Evolutionary conservation across 2,113 vertebrate species (phyloP).

Genomic region (Grantiella picta): DNA sequence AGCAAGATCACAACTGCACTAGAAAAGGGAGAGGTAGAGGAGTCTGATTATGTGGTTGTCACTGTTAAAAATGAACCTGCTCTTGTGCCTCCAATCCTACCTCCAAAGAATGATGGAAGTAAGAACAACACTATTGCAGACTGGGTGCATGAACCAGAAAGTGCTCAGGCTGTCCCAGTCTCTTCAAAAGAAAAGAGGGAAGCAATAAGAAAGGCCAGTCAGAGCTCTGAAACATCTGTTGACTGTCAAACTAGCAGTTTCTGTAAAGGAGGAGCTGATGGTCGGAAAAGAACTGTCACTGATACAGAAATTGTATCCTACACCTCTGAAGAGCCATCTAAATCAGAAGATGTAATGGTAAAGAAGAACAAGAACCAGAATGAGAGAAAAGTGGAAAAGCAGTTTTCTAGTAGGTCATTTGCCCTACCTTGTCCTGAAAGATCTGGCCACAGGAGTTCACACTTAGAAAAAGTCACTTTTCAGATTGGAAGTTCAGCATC

Average conservation of each 20-base stretch:
- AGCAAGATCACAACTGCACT: conserved; percentile 74
- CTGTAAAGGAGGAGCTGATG: not conserved
- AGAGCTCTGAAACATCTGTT: not conserved
- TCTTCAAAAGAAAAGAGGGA: conserved; percentile 19
- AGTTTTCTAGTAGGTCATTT: not conserved
- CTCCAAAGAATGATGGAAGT: not conserved
- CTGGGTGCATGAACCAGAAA: not conserved
- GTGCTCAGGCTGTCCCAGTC: not conserved
- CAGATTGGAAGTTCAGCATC: conserved; percentile 81
- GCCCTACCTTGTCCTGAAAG: conserved; percentile 66
- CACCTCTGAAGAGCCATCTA: not conserved
- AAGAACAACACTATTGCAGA: not conserved
- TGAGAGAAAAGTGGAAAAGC: not conserved
- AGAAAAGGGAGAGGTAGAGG: conserved; percentile 81
- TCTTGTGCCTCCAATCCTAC: conserved; percentile 71
- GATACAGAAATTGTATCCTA: not conserved
- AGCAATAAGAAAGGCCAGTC: not conserved
- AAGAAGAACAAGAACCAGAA: not conserved
- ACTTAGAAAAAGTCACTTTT: conserved; percentile 77
- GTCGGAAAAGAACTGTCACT: not conserved
- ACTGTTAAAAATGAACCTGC: conserved; percentile 76
- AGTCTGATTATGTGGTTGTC: conserved; percentile 82
- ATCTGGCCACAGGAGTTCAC: conserved; percentile 20
- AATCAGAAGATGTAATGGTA: not conserved
- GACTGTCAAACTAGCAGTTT: not conserved